phyloP scores from a whole-genome alignment of 2,797 vertebrate species.

The Setipinna tenuifilis region DNA sequence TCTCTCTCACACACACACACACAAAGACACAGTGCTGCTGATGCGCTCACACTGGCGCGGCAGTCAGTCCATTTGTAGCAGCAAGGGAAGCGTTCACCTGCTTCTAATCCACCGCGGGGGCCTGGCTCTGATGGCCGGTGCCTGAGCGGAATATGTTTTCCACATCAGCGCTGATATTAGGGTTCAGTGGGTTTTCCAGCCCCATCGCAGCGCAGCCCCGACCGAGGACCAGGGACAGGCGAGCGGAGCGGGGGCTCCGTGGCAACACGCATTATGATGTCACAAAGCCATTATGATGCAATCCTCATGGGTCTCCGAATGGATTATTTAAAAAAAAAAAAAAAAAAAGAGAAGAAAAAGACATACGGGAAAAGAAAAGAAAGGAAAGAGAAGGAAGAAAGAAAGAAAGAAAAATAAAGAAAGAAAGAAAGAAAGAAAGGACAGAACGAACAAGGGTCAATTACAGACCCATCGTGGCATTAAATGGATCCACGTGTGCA shows the following conservation, averaged over 20 bases:
- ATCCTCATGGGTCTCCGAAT: background rate
- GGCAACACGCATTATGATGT: background rate
- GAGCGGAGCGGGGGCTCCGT: background rate
- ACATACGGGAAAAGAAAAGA: conserved; percentile 44
- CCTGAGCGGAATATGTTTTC: background rate
- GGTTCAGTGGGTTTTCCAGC: conserved; percentile 8
- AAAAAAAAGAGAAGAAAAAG: conserved; percentile 41
- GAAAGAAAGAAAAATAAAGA: conserved; percentile 42
- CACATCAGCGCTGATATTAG: background rate
- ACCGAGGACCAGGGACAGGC: background rate
- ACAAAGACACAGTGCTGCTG: background rate
- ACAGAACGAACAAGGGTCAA: conserved; percentile 64
- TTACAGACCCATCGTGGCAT: conserved; percentile 70
- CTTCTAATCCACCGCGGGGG: conserved; percentile 18
- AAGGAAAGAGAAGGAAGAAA: conserved; percentile 25
- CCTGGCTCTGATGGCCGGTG: background rate
- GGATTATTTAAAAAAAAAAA: background rate
- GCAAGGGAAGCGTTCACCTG: background rate
- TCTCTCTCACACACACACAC: background rate
- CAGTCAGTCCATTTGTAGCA: background rate
- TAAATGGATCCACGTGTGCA: conserved; percentile 77
- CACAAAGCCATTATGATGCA: background rate
- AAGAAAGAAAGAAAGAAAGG: conserved; percentile 42
- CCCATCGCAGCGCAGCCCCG: background rate
- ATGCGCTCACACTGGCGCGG: background rate